These are phyloP conservation scores for Cotesia glomerata DNA, from an alignment of 1,140 invertebrate species.

Conservation along the genomic window DNA sequence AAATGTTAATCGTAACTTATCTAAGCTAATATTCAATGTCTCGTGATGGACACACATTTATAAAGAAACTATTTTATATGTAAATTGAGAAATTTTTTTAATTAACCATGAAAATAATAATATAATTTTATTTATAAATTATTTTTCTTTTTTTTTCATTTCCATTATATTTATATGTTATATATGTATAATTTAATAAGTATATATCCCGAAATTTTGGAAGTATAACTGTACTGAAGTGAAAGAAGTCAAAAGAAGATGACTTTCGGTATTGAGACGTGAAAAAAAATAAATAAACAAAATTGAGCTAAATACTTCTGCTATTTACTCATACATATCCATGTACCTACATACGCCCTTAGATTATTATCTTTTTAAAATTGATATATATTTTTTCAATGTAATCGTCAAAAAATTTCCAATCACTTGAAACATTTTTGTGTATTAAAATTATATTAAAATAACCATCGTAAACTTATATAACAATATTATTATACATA, in stretches of 20 bases:
- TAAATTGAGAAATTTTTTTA: background rate
- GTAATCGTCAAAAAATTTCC: constrained; percentile 40
- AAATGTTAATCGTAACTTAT: background rate
- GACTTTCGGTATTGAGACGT: background rate
- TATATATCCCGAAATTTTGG: background rate
- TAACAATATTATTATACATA: constrained; percentile 5
- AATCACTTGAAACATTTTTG: background rate
- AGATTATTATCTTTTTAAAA: constrained; percentile 46
- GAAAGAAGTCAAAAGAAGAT: background rate
- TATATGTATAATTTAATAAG: background rate
- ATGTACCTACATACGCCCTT: constrained; percentile 40
- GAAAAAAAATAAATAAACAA: background rate
- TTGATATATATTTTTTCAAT: constrained; percentile 60
- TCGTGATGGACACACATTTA: background rate
- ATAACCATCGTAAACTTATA: constrained; percentile 11
- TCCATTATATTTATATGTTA: too few species aligned
- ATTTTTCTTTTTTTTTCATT: constrained; percentile 4
- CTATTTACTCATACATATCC: constrained; percentile 46
- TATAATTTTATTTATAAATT: background rate
- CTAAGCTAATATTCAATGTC: background rate
- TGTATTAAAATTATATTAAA: constrained; percentile 29
- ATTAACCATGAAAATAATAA: background rate
- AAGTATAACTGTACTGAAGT: background rate
- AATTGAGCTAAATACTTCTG: background rate
- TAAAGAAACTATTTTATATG: background rate